Evolutionary conservation across 2,797 vertebrate species (phyloP).

Genomic region (Mormyrus proboscirostris): DNA sequence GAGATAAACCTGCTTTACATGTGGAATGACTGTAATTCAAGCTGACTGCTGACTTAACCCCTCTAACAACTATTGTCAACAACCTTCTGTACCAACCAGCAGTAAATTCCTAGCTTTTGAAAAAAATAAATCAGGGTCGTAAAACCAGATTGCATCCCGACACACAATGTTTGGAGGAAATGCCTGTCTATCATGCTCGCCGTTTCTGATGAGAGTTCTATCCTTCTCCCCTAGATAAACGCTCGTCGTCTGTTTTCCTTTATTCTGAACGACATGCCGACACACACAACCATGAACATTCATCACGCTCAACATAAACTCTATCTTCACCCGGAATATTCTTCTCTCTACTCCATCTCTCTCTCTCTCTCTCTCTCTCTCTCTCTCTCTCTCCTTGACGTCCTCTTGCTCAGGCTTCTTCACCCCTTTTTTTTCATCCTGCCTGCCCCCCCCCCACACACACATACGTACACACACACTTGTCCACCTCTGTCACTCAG

Average conservation of each 20-base stretch:
- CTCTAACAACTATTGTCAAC: background rate
- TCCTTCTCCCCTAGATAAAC: background rate
- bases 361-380: background rate
- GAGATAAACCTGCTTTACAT: background rate
- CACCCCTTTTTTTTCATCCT: background rate
- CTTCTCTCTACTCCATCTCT: background rate
- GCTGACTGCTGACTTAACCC: background rate
- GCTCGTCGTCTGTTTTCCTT: background rate
- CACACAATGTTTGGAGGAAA: background rate
- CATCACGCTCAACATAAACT: background rate
- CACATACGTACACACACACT: background rate
- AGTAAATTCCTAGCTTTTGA: conserved; percentile 9
- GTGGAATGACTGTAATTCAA: background rate
- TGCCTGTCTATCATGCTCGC: background rate
- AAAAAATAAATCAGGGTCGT: background rate
- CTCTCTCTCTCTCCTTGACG: background rate
- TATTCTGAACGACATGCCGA: background rate
- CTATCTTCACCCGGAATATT: background rate
- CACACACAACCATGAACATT: background rate
- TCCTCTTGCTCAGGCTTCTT: background rate
- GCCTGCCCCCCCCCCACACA: background rate
- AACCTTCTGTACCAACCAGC: background rate
- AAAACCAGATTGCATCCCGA: background rate
- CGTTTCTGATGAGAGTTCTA: background rate
- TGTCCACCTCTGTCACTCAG: conserved; percentile 1